A percentile compares a stretch with the other conserved stretches of the same genome.
Conservation (phyloP, 2,113 vertebrate genomes). For the Pao palembangensis region DNA sequence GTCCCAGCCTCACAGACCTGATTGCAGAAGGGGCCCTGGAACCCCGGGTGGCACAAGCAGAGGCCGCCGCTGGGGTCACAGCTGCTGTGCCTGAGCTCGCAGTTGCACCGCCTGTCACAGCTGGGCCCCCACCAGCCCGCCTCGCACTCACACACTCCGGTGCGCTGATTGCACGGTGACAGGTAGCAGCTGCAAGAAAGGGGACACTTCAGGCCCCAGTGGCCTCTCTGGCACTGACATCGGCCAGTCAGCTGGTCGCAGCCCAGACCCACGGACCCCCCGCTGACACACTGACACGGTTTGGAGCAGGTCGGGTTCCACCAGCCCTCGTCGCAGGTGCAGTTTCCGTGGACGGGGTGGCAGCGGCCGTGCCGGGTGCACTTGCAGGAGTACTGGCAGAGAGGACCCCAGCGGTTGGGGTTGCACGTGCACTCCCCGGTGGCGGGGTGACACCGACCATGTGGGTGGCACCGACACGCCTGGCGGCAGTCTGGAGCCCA, state of each 20-base stretch:
- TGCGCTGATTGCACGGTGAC: slow-evolving; percentile 79
- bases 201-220: slow-evolving; percentile 84
- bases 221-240: slow-evolving; percentile 79
- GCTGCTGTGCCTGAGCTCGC: slow-evolving; percentile 74
- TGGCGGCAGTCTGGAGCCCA: slow-evolving; percentile 89
- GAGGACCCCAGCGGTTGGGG: slow-evolving; percentile 79
- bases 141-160: slow-evolving; percentile 80
- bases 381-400: slow-evolving; percentile 80
- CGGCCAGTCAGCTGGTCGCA: slow-evolving; percentile 80
- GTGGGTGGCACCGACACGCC: slow-evolving; percentile 81
- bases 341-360: slow-evolving; percentile 75
- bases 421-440: slow-evolving; percentile 84
- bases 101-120: slow-evolving; percentile 80
- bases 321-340: slow-evolving; percentile 87
- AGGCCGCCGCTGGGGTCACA: slow-evolving; percentile 71
- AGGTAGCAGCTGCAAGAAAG: slow-evolving; percentile 76
- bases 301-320: slow-evolving; percentile 78
- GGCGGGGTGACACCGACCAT: slow-evolving; percentile 79
- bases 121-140: slow-evolving; percentile 76
- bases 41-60: slow-evolving; percentile 83
- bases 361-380: slow-evolving; percentile 82
- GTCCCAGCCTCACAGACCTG: slow-evolving; percentile 72
- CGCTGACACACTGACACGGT: slow-evolving; percentile 76
- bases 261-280: slow-evolving; percentile 30
- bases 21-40: slow-evolving; percentile 75